Evolutionary conservation across 2,797 vertebrate species (phyloP), one percentile per base, ranked within the genome.

Genomic region (Falco biarmicus): DNA sequence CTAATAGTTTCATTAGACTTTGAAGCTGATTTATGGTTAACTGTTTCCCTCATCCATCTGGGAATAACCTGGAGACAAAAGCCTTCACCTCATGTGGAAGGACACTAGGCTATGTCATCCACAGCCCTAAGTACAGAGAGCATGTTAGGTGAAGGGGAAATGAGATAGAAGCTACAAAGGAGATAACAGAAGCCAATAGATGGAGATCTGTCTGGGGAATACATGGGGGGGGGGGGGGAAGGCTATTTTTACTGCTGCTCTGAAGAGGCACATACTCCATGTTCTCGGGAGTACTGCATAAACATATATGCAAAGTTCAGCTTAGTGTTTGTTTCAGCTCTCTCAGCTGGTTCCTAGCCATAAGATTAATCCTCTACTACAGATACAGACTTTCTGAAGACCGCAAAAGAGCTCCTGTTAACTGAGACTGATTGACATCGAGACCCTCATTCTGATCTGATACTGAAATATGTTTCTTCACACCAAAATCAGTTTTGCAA

Each of bases 11-110:
- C 74, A 90, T 84, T 77, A 92, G 66, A 71, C 37, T 82, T 74
- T 8, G 15, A 66, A 76, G 43, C 51, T 90, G 51, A 60, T 83
- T 90, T 86, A 74, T 2, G 0, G 7, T 84, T 86, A 56, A 17
- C 25, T 51, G n/a, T 86, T 81, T 88, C 31, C 34, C 29, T 5
- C 15, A 73, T 17, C 26, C 56, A 21, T 56, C 15, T 22, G 37
- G 51, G 83, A 93, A 65, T 70, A 76, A 87, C 56, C 65, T 84
- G 75, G 66, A 93, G 50, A 90, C 51, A 93, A 94, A 94, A 90
- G 70, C 34, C 28, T 79, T 84, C 84, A 60, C 68, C 53, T 77
- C 51, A 45, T 64, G 56, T 78, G 65, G 77, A 94, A 91, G 80
- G 73, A 59, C 59, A 53, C 34, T 53, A 32, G 34, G 22, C 69